Base-by-base conservation (phyloP, 2,797 vertebrate species). In the Simalia tracyae region DNA sequence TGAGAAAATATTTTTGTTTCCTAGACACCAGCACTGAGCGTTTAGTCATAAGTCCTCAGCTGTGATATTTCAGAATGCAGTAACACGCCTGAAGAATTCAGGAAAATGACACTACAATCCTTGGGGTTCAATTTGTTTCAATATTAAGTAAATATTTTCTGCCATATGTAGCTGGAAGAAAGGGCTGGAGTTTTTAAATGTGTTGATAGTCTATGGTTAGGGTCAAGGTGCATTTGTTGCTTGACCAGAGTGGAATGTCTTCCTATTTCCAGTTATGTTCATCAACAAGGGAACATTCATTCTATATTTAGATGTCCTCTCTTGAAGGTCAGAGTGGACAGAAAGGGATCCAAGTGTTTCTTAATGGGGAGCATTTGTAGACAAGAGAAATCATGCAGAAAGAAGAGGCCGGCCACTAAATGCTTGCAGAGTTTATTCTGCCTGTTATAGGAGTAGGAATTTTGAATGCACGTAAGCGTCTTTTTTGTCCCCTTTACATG, bases 221-320 rank as follows among this genome's bases (percentile, higher is more conserved):
- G 94, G 66, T 92, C 46, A 89, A 91, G 90, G 64, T 54, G 54
- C 84, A 24, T 64, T 89, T 91, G 46, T 91, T 95, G 87, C 90
- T 96, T 94, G 93, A 96, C 89, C 86, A 94, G 94, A 96, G 95
- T 81, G 90, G 93, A 95, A 96, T 84, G 81, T 94, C 95, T 93
- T 96, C 96, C 91, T 94, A 87, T 96, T 97, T 95, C 91, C 92
- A 95, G 95, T 94, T 95, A 90, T 95, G 88, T 93, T 96, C 88
- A 63, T 96, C 93, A 96, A 95, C 96, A 96, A 95, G 94, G 94
- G 92, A 94, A 94, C 95, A 94, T 96, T 95, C 94, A 92, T 94
- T 95, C 96, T 97, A 97, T 96, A 97, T 97, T 96, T 97, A 96
- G 96, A 95, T 96, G 96, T 95, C 94, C 94, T 97, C 94, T 96